A percentile compares a stretch with the other conserved stretches of the same genome.
phyloP scores from a whole-genome alignment of 2,113 vertebrate species.

The Peromyscus polionotus region DNA sequence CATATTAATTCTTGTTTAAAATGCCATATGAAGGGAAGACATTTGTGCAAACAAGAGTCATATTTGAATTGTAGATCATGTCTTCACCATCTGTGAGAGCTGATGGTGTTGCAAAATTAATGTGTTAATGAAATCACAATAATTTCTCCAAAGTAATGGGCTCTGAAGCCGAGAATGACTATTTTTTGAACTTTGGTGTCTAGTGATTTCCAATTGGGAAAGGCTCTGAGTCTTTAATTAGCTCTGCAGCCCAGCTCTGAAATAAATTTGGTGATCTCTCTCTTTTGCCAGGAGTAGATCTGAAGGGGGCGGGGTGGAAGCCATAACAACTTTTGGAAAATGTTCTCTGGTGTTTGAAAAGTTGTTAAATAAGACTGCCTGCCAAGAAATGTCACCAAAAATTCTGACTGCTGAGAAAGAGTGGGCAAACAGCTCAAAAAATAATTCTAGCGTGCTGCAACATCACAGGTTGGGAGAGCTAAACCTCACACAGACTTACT shows the following conservation, averaged over 20 bases:
- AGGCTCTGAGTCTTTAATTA: slow-evolving; percentile 91
- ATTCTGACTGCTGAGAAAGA: slow-evolving; percentile 85
- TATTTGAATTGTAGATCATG: slow-evolving; percentile 95
- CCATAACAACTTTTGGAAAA: slow-evolving; percentile 87
- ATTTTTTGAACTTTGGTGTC: slow-evolving; percentile 91
- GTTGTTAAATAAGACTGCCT: slow-evolving; percentile 87
- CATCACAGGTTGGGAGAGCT: slow-evolving; percentile 84
- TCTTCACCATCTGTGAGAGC: slow-evolving; percentile 93
- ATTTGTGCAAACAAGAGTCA: slow-evolving; percentile 94
- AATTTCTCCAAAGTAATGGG: slow-evolving; percentile 92
- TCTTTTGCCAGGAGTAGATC: slow-evolving; percentile 83
- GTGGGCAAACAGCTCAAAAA: slow-evolving; percentile 87
- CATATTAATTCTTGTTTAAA: slow-evolving; percentile 94
- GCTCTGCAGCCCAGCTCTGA: slow-evolving; percentile 87
- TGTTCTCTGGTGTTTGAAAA: slow-evolving; percentile 87
- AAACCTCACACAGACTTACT: slow-evolving; percentile 84
- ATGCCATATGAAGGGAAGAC: slow-evolving; percentile 93
- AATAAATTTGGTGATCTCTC: slow-evolving; percentile 86
- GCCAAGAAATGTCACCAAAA: slow-evolving; percentile 89
- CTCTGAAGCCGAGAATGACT: slow-evolving; percentile 89
- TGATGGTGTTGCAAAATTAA: slow-evolving; percentile 94
- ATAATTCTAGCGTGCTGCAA: slow-evolving; percentile 87
- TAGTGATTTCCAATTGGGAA: slow-evolving; percentile 90
- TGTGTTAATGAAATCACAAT: slow-evolving; percentile 95
- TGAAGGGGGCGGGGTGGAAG: slow-evolving; percentile 66